Conservation (phyloP, 2,113 vertebrate genomes). For the Bettongia penicillata region DNA sequence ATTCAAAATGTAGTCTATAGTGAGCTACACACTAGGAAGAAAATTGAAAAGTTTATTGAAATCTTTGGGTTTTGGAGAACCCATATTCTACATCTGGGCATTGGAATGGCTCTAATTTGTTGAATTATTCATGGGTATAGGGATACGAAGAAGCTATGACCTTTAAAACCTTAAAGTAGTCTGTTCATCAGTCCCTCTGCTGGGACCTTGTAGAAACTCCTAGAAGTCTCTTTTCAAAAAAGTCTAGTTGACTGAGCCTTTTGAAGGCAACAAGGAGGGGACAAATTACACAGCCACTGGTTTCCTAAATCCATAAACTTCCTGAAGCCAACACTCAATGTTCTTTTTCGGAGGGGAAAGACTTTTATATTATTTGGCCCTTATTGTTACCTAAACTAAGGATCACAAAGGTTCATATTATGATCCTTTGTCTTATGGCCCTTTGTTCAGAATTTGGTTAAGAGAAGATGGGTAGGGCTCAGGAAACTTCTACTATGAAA, state of each 20-base stretch:
- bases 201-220: not conserved
- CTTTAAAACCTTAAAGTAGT: not conserved
- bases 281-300: not conserved
- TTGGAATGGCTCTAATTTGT: not conserved
- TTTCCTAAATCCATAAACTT: not conserved
- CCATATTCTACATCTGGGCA: not conserved
- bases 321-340: not conserved
- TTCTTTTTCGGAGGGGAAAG: not conserved
- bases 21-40: not conserved
- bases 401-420: not conserved
- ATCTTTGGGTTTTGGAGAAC: not conserved
- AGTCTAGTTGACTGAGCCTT: not conserved
- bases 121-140: not conserved
- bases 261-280: not conserved
- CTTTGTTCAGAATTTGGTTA: not conserved
- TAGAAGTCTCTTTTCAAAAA: not conserved
- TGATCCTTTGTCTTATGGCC: not conserved
- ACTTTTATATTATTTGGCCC: not conserved
- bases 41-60: not conserved
- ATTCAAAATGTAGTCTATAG: not conserved
- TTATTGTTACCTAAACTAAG: not conserved
- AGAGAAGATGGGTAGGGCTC: not conserved
- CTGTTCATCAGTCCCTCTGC: not conserved
- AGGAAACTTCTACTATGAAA: not conserved
- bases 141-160: not conserved